These are phyloP conservation scores for Sphaeramia orbicularis DNA, from an alignment of 2,797 vertebrate genomes.

Conservation along the genomic window DNA sequence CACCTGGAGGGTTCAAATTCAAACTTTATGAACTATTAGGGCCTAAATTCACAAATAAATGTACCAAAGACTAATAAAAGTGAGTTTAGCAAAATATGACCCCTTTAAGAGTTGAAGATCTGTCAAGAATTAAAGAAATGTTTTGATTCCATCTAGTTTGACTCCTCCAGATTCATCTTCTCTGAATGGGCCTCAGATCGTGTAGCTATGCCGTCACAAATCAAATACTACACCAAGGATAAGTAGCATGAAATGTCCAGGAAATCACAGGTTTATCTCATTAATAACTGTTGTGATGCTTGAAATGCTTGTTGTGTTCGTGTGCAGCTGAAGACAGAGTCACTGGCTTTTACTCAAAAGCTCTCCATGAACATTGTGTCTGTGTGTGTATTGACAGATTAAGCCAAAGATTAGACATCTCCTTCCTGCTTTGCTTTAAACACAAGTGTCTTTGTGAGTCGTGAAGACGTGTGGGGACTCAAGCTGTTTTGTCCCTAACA, in stretches of 20 bases:
- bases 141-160: neutral
- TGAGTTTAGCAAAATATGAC: too few relatives aligned
- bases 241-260: slow-evolving; percentile 2
- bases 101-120: too few relatives aligned
- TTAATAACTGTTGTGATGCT: neutral
- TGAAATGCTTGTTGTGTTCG: neutral
- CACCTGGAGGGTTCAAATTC: too few relatives aligned
- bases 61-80: too few relatives aligned
- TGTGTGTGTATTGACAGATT: slow-evolving; percentile 84
- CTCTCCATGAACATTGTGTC: slow-evolving; percentile 37
- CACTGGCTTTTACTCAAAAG: slow-evolving; percentile 13
- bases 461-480: slow-evolving; percentile 84
- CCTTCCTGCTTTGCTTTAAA: slow-evolving; percentile 42
- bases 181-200: neutral
- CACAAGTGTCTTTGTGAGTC: slow-evolving; percentile 87
- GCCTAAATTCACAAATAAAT: too few relatives aligned
- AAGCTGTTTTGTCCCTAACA: slow-evolving; percentile 88
- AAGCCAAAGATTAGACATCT: slow-evolving; percentile 87
- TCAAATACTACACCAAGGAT: slow-evolving; percentile 11
- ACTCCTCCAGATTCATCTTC: neutral
- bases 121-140: too few relatives aligned
- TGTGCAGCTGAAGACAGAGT: neutral
- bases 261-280: neutral
- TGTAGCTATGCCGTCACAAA: neutral
- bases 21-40: too few relatives aligned